Base-by-base conservation (phyloP, 2,888 invertebrate species). In the Melanargia galathea region DNA sequence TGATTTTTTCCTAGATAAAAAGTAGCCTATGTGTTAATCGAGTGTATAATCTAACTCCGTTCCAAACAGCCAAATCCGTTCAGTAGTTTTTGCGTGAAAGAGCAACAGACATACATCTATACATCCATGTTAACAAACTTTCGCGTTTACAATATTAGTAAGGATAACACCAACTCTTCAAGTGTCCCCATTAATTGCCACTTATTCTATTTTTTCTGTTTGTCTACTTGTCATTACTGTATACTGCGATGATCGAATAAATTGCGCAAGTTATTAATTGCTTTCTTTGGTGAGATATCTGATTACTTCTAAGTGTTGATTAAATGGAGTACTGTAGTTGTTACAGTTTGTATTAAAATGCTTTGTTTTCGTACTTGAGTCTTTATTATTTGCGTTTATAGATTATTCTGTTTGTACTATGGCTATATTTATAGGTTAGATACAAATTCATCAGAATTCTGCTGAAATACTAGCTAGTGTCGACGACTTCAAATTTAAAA, bases 221-320 rank as follows among this genome's bases (percentile, higher is more conserved):
- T 16, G 11, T 10, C 20, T 18, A 11, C 11, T 45, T 11, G 11
- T 45, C 5, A 46, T 20, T 11, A 22, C 22, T 48, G 11, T 57
- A 6, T 51, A 48, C 18, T 7, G 24, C 40, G 6, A 24, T 51
- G 60, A 51, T 30, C 11, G n/a, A 26, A 26, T 52, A 7, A 52
- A 60, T 60, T 52, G 20, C 52, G 33, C n/a, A 52, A 43, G 30
- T 11, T 43, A 40, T 52, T 60, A 51, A 40, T 60, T 52, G 51
- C 60, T 60, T 45, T 60, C 51, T 52, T 52, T 30, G 33, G 22
- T 10, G 40, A 52, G 52, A 45, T 60, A 60, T 52, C 60, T 43
- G 52, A 60, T 60, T 49, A 59, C 51, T 60, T 60, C 2, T 33
- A 40, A 60, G 52, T 60, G 60, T 52, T 60, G 52, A 60, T 60